phyloP scores from a whole-genome alignment of 2,888 invertebrate species.

The Lumbricus terrestris region DNA sequence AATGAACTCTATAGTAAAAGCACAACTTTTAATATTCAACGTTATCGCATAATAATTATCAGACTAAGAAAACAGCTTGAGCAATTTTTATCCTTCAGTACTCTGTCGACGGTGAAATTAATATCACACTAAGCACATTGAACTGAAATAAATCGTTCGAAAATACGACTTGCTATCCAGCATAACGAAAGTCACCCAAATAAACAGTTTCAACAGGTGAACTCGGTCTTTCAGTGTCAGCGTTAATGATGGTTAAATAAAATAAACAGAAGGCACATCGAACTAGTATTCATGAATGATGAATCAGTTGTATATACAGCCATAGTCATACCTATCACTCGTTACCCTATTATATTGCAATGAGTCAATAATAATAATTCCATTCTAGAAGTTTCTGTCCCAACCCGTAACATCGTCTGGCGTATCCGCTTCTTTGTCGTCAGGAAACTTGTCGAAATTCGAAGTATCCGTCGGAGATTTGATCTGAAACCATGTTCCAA shows the following conservation, averaged over 20 bases:
- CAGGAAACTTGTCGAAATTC: slow-evolving; percentile 14
- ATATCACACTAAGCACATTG: too few relatives aligned
- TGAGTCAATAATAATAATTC: not conserved
- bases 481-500: not conserved
- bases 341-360: not conserved
- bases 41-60: too few relatives aligned
- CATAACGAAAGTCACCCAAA: not conserved
- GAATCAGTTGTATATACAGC: too few relatives aligned
- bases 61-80: too few relatives aligned
- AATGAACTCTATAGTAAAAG: too few relatives aligned
- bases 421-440: not conserved
- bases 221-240: not conserved
- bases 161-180: not conserved
- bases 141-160: not conserved
- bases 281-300: too few relatives aligned
- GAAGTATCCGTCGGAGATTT: slow-evolving; percentile 9
- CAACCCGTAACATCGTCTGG: slow-evolving; percentile 20
- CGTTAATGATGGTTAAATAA: not conserved
- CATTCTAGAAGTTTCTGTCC: slow-evolving; percentile 17
- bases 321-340: not conserved
- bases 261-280: too few relatives aligned
- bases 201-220: not conserved
- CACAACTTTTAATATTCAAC: too few relatives aligned
- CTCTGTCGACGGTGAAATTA: too few relatives aligned
- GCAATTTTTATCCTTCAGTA: too few relatives aligned